Evolutionary conservation across 2,888 invertebrate species (phyloP), one percentile per base, ranked within the genome.

Genomic region (Tyria jacobaeae): DNA sequence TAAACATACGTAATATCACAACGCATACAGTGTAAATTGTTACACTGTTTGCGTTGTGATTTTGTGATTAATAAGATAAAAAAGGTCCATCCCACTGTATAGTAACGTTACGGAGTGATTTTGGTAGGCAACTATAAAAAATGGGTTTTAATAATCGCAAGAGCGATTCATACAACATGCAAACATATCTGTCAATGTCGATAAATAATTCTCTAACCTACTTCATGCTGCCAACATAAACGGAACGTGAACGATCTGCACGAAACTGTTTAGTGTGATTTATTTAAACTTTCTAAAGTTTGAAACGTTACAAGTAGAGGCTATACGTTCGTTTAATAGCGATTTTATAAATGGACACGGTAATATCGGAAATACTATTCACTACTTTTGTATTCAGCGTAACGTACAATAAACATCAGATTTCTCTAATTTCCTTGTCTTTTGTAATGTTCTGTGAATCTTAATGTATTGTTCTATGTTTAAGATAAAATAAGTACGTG

Each of bases 241-340:
- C 73, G 76, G 64, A 65, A 76, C 68, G 76, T 72, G 67, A 76
- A 72, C 76, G 75, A 76, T 76, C 77, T 67, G 76, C 76, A 76
- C 75, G 77, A 76, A 72, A 71, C 77, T 64, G 72, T 68, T 74
- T 67, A 74, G 62, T 68, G 70, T 76, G 75, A 76, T 76, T 76
- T 76, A 76, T 76, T 72, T 72, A 64, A 66, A 65, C 57, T 54
- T 70, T 76, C 71, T 76, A 67, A 70, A 67, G 55, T 62, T 54
- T 63, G 57, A 66, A 71, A 66, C 63, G 60, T 17, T 49, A 27
- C n/a, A 35, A 51, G 52, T 52, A 21, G 4, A 21, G 1, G 24
- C 12, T 54, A 31, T 17, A 27, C 39, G 12, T 55, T 25, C 9
- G 21, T 31, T 57, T 15, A 12, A 17, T 34, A 2, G 10, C 31